Evolutionary conservation across 1,140 invertebrate genomes (phyloP), one percentile per base, ranked within the genome.

Genomic region (Frieseomelitta varia): DNA sequence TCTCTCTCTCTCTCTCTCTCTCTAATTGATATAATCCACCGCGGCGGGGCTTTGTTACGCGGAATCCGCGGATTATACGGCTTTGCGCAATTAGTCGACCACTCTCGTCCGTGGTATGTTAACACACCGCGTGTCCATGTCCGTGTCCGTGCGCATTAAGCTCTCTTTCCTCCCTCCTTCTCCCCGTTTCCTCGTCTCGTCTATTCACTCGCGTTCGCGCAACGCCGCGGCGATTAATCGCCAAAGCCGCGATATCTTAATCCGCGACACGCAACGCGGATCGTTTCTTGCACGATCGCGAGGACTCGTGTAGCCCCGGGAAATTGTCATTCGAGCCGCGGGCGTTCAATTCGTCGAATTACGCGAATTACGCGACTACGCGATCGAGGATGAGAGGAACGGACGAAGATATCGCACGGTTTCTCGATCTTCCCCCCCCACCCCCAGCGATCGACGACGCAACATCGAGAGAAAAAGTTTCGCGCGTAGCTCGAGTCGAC

Each of bases 11-110:
- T 47, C 39, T 47, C 19, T 15, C 17, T 55, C 65, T 79, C 79
- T 84, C 79, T 89, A 89, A 89, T 89, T 87, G 88, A 89, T 89
- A 85, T 89, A 89, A 89, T 89, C 87, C 85, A 89, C 78, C 88
- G 81, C 87, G 87, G 81, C 74, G 69, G 8, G 47, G 87, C 88
- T 87, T 87, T 84, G 88, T 89, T 87, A 89, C 81, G 80, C 69
- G 87, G 58, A 79, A 86, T 84, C 87, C 58, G 55, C 78, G 87
- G 85, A 89, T 89, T 89, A 89, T 75, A 88, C 77, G 85, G 87
- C 80, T 88, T 68, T 79, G 75, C 77, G 85, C 88, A 88, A 89
- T 89, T 89, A 89, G 80, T 87, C 80, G 88, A 24, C 65, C 85
- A n/a, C 76, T 76, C 81, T 74, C 78, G 19, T 55, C 55, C n/a